Conservation (phyloP, 2,797 vertebrate species). For the Thalassophryne amazonica region DNA sequence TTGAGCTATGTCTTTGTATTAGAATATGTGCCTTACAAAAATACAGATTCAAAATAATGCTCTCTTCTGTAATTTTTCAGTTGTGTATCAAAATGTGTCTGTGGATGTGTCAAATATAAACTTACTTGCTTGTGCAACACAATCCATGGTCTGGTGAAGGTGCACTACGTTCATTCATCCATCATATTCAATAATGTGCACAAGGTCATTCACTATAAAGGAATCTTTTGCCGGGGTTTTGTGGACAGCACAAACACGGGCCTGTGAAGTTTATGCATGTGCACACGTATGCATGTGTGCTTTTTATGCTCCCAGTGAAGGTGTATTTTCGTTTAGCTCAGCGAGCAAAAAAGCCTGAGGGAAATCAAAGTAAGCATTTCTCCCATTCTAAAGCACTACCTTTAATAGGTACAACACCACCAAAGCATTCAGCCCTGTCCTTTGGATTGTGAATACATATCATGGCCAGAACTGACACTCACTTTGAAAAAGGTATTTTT, state of each 20-base stretch:
- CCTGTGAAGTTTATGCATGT: constrained; percentile 19
- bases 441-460: constrained; percentile 63
- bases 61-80: constrained; percentile 18
- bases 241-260: constrained; percentile 24
- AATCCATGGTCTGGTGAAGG: constrained; percentile 57
- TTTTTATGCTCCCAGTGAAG: constrained; percentile 48
- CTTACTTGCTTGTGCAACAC: constrained; percentile 35
- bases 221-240: constrained; percentile 44
- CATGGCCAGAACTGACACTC: constrained; percentile 43
- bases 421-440: constrained; percentile 62
- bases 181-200: constrained; percentile 48
- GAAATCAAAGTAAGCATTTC: constrained; percentile 76
- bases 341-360: constrained; percentile 68
- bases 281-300: not conserved
- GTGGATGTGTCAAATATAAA: constrained; percentile 27
- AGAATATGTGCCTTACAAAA: not conserved
- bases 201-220: constrained; percentile 56
- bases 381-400: constrained; percentile 62
- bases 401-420: constrained; percentile 69
- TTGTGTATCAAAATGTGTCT: constrained; percentile 34
- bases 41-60: constrained; percentile 10
- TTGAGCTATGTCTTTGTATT: too few relatives aligned
- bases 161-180: constrained; percentile 42
- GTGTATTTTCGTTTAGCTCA: constrained; percentile 65
- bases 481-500: constrained; percentile 12